phyloP scores from a whole-genome alignment of 2,888 invertebrate genomes.

The Stenchaetothrips biformis region DNA sequence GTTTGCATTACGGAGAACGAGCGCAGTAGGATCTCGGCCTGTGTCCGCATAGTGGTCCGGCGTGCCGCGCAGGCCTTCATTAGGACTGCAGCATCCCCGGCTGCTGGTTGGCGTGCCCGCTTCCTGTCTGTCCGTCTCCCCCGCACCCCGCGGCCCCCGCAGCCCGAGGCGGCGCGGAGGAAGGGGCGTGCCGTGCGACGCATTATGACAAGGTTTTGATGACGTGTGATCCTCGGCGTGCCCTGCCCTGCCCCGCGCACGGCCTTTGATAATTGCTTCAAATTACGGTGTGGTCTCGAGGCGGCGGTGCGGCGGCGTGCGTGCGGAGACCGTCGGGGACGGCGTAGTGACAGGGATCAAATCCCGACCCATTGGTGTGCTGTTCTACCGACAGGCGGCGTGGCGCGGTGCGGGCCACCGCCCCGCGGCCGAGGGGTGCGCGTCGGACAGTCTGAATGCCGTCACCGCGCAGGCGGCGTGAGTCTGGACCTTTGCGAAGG shows the following conservation, averaged over 20 bases:
- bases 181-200: background rate
- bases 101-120: background rate
- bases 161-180: background rate
- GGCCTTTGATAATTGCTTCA: conserved; percentile 12
- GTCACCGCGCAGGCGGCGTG: too few relatives aligned
- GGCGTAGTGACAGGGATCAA: background rate
- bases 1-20: too few relatives aligned
- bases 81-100: too few relatives aligned
- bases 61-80: too few relatives aligned
- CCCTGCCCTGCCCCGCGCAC: background rate
- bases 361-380: too few relatives aligned
- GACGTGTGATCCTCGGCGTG: conserved; percentile 6
- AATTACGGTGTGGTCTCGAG: background rate
- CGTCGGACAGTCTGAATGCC: too few relatives aligned
- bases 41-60: background rate
- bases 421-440: too few relatives aligned
- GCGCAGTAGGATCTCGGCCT: too few relatives aligned
- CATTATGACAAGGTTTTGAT: background rate
- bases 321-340: background rate
- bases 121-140: background rate
- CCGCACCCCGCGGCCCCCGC: background rate
- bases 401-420: too few relatives aligned
- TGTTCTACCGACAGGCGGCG: too few relatives aligned
- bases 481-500: too few relatives aligned
- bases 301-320: background rate